Evolutionary conservation across 2,113 vertebrate species (phyloP).

Genomic region (Chloropsis cyanopogon): DNA sequence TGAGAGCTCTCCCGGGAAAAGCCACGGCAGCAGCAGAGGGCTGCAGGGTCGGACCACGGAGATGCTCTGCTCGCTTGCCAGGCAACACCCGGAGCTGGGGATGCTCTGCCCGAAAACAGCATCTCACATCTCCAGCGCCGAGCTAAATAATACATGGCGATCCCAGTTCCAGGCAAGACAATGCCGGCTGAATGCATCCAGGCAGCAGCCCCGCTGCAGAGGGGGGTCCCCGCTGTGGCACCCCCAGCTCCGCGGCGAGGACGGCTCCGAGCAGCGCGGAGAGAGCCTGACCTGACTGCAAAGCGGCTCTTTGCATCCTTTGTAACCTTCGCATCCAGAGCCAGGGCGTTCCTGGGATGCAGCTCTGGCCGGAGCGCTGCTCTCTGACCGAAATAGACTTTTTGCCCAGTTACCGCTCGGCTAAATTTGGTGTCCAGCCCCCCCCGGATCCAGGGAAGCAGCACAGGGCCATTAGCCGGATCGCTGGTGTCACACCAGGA

Average conservation of each 20-base stretch:
- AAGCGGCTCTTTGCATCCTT: not conserved
- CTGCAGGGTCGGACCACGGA: accelerated
- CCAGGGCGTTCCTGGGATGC: not conserved
- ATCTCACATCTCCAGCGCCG: not conserved
- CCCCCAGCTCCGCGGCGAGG: not conserved
- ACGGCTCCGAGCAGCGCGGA: not conserved
- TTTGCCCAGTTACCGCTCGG: not conserved
- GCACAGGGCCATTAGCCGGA: not conserved
- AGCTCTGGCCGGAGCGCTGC: not conserved
- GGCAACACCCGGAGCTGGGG: not conserved
- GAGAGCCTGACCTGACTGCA: not conserved
- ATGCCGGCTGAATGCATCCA: not conserved
- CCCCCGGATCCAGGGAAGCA: accelerated
- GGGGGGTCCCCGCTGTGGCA: not conserved
- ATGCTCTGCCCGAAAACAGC: not conserved
- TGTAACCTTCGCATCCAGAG: not conserved
- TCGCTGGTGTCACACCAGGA: not conserved
- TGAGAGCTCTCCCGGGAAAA: not conserved
- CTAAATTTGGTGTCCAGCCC: not conserved
- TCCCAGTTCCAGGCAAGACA: not conserved
- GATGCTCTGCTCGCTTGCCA: not conserved
- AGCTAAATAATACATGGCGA: not conserved
- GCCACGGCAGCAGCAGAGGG: accelerated
- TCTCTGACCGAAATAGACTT: not conserved
- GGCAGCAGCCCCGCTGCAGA: not conserved